phyloP scores from a whole-genome alignment of 2,113 vertebrate genomes.

The Caretta caretta region DNA sequence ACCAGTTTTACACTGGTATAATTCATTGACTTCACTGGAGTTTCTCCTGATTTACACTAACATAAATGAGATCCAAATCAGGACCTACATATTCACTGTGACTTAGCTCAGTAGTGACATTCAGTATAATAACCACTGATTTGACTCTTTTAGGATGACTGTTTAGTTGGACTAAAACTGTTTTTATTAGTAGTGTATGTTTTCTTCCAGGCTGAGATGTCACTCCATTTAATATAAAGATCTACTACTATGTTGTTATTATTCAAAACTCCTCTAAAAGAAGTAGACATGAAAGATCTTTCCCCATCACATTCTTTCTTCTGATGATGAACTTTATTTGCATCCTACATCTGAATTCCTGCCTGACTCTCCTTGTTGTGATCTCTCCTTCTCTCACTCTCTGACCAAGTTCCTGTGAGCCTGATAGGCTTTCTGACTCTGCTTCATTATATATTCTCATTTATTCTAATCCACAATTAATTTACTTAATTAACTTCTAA shows the following conservation, averaged over 20 bases:
- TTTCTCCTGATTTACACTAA: neutral
- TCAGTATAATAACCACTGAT: neutral
- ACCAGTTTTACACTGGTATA: neutral
- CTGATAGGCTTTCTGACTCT: neutral
- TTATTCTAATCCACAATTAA: neutral
- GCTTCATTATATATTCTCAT: rapidly evolving
- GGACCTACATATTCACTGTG: neutral
- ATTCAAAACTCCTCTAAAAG: neutral
- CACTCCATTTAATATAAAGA: neutral
- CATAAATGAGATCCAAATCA: neutral
- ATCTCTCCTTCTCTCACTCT: neutral
- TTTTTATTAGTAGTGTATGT: neutral
- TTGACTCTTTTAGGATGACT: neutral
- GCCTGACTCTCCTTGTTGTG: neutral
- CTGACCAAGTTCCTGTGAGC: neutral
- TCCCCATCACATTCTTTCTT: neutral
- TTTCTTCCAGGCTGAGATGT: neutral
- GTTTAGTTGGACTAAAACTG: neutral
- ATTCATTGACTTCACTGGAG: neutral
- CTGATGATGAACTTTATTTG: neutral
- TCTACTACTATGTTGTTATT: neutral
- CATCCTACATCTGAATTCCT: neutral
- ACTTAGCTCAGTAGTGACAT: neutral
- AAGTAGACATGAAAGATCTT: neutral
- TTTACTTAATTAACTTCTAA: too few species aligned